Conservation (phyloP, 1,140 invertebrate genomes). For the Onthophagus taurus region DNA sequence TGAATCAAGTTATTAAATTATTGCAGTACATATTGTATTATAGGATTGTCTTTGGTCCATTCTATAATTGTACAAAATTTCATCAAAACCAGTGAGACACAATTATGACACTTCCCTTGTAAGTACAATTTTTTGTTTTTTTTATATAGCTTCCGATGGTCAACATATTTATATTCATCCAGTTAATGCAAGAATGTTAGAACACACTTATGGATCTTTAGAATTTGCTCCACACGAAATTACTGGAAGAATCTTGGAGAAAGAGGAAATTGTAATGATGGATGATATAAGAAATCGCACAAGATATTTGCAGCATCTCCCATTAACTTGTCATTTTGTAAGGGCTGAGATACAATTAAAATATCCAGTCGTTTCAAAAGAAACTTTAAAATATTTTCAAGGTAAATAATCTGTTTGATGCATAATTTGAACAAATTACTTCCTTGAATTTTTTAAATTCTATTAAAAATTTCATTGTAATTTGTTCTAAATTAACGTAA, state of each 20-base stretch:
- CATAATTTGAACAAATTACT: conserved; percentile 5
- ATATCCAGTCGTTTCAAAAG: conserved; percentile 57
- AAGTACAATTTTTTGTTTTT: conserved; percentile 10
- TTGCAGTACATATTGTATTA: too few species aligned
- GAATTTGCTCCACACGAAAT: conserved; percentile 69
- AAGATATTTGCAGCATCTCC: conserved; percentile 79
- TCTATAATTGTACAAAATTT: too few species aligned
- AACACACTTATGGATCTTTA: conserved; percentile 73
- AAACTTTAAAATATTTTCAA: conserved; percentile 55
- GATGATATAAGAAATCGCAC: conserved; percentile 67
- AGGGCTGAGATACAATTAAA: conserved; percentile 77
- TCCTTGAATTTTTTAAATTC: conserved; percentile 7
- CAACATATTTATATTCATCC: conserved; percentile 89
- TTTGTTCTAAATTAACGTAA: conserved; percentile 20
- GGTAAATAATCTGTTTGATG: conserved; percentile 42
- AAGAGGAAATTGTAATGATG: conserved; percentile 74
- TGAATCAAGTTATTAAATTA: too few species aligned
- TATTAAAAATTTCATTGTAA: conserved; percentile 11
- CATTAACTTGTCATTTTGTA: conserved; percentile 81
- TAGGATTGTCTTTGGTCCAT: too few species aligned
- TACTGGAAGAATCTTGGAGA: conserved; percentile 66
- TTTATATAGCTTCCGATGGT: conserved; percentile 66
- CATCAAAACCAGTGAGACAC: too few species aligned
- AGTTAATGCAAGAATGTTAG: conserved; percentile 83
- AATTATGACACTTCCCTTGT: too few species aligned